Evolutionary conservation across 1,140 invertebrate genomes (phyloP), one percentile per base, ranked within the genome.

Genomic region (Caerostris darwini): DNA sequence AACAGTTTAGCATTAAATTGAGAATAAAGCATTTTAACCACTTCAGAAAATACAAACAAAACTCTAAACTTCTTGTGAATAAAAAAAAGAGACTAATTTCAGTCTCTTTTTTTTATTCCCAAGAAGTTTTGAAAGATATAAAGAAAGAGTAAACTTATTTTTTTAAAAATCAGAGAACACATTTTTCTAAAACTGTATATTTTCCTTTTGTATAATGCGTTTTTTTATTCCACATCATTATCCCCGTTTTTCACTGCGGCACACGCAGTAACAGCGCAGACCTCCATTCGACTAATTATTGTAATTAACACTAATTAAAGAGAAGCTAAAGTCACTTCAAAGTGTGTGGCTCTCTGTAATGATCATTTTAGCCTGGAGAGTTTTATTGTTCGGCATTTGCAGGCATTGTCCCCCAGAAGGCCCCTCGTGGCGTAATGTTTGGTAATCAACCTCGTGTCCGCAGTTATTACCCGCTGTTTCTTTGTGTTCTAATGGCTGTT

Each of bases 271-370:
- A 34, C 50, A 86, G 34, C 58, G 83, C 83, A 0, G 50, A 50
- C 12, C 86, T 53, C 67, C 85, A 19, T 61, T 19, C 19, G 14
- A n/a, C 50, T 88, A 88, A 88, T 88, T 88, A 88, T 67, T 67
- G 58, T 88, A 67, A 64, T 88, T 88, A 88, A 88, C 14, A 64
- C 59, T 88, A 88, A 88, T 88, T 88, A 88, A 88, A 88, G 57
- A 67, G 86, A 85, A 3, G 82, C 0, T 4, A 85, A 88, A 88
- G 34, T 88, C 86, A 17, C n/a, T 85, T 85, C 82, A 85, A 57
- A 57, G 82, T 2, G 34, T 77, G 19, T 77, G 17, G 19, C 4
- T n/a, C 61, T 53, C 86, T 64, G 54, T 88, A 88, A 88, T 88
- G 86, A 88, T 67, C 86, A 85, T 56, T 85, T 85, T 5, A 85